Evolutionary conservation across 2,113 vertebrate genomes (phyloP).

Genomic region (Crotalus viridis): DNA sequence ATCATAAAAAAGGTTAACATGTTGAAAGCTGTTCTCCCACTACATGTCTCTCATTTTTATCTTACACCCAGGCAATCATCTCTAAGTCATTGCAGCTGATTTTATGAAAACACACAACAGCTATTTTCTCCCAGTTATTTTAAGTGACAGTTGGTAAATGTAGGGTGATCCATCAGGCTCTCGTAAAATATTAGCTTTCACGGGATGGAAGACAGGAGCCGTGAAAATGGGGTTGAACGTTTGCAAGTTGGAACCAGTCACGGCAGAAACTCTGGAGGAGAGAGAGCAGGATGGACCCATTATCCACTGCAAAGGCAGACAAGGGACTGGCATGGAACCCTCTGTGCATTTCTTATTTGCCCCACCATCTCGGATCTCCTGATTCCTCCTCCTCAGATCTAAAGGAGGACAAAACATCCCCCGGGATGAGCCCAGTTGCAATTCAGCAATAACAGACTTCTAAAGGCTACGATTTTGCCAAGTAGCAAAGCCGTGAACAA

Average conservation of each 20-base stretch:
- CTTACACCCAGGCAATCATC: not conserved
- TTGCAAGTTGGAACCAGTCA: not conserved
- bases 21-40: conserved; percentile 47
- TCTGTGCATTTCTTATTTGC: not conserved
- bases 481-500: not conserved
- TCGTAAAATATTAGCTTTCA: conserved; percentile 10
- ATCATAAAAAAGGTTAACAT: conserved; percentile 9
- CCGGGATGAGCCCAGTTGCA: not conserved
- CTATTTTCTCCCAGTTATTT: conserved; percentile 58
- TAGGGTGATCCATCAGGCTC: conserved; percentile 47
- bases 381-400: not conserved
- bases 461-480: too few species aligned
- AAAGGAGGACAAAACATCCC: not conserved
- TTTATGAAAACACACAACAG: conserved; percentile 29
- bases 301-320: not conserved
- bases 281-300: not conserved
- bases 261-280: rapidly evolving
- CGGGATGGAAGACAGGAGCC: not conserved
- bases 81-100: conserved; percentile 36
- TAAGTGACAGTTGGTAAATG: conserved; percentile 48
- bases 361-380: not conserved
- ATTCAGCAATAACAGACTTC: too few species aligned
- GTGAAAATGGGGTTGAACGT: conserved; percentile 1
- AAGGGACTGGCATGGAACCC: not conserved
- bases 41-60: conserved; percentile 48